These are phyloP conservation scores for Neodiprion lecontei DNA, from an alignment of 1,140 invertebrate genomes.

Conservation along the genomic window DNA sequence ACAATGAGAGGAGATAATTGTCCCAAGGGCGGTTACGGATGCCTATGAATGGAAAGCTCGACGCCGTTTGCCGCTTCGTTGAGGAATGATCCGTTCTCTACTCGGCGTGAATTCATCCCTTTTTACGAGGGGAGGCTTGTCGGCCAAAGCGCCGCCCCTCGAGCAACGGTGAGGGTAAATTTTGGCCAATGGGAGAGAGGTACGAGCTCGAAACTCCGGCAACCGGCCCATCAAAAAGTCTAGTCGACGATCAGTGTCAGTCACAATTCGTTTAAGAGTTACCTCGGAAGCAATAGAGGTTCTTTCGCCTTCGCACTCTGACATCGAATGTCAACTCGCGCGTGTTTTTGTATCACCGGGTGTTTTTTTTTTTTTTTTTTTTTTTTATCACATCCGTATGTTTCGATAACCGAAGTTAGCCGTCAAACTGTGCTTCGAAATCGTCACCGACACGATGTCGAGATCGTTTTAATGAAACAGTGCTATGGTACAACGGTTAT, in stretches of 20 bases:
- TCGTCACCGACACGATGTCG: too few relatives aligned
- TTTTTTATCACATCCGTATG: not conserved
- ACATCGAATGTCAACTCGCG: too few relatives aligned
- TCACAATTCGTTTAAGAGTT: constrained; percentile 42
- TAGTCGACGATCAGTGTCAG: constrained; percentile 44
- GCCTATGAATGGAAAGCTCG: constrained; percentile 16
- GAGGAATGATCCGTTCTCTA: not conserved
- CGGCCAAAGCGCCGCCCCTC: constrained; percentile 41
- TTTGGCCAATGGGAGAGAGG: constrained; percentile 38
- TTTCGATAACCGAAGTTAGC: not conserved
- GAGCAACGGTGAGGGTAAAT: constrained; percentile 36
- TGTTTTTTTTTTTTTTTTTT: not conserved
- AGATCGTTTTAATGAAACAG: too few relatives aligned
- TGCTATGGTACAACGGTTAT: not conserved
- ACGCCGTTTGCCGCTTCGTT: not conserved
- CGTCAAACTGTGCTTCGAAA: too few relatives aligned
- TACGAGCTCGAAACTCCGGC: constrained; percentile 22
- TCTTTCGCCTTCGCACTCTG: not conserved
- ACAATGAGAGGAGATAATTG: constrained; percentile 29
- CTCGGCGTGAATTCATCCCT: not conserved
- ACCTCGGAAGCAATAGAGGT: constrained; percentile 19
- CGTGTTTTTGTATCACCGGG: not conserved
- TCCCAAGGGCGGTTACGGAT: constrained; percentile 32
- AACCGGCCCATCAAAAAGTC: constrained; percentile 46
- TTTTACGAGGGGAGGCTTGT: not conserved